phyloP scores from a whole-genome alignment of 2,797 vertebrate genomes.

The Lutjanus argentimaculatus region DNA sequence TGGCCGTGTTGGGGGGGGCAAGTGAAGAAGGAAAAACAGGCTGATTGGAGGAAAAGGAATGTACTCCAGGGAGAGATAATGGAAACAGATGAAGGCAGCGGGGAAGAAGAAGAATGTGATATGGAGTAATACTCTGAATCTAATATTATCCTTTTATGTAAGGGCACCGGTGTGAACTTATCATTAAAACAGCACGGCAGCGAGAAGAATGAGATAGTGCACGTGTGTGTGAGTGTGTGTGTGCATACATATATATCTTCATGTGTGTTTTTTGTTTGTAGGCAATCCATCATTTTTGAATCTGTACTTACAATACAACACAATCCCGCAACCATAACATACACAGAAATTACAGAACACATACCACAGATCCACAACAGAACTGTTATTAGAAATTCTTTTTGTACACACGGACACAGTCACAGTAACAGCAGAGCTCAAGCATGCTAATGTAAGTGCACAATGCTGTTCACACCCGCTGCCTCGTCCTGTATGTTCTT shows the following conservation, averaged over 20 bases:
- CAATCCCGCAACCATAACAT: conserved; percentile 22
- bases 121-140: conserved; percentile 48
- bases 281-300: conserved; percentile 41
- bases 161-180: conserved; percentile 19
- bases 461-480: conserved; percentile 35
- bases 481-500: conserved; percentile 7
- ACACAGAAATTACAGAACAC: conserved; percentile 15
- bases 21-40: conserved; percentile 10
- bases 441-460: conserved; percentile 30
- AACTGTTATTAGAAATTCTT: background rate
- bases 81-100: conserved; percentile 61
- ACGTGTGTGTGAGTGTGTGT: background rate
- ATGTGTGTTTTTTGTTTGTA: conserved; percentile 13
- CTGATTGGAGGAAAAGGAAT: conserved; percentile 47
- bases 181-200: conserved; percentile 41
- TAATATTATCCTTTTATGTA: conserved; percentile 53
- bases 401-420: conserved; percentile 3
- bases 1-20: background rate
- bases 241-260: background rate
- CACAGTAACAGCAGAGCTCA: background rate
- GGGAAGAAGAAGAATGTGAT: conserved; percentile 45
- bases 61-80: conserved; percentile 64
- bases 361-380: background rate
- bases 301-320: background rate
- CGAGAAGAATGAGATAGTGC: background rate